A percentile compares a stretch with the other conserved stretches of the same genome.
Conservation (phyloP, 2,113 vertebrate genomes). For the Hyperopisus bebe region DNA sequence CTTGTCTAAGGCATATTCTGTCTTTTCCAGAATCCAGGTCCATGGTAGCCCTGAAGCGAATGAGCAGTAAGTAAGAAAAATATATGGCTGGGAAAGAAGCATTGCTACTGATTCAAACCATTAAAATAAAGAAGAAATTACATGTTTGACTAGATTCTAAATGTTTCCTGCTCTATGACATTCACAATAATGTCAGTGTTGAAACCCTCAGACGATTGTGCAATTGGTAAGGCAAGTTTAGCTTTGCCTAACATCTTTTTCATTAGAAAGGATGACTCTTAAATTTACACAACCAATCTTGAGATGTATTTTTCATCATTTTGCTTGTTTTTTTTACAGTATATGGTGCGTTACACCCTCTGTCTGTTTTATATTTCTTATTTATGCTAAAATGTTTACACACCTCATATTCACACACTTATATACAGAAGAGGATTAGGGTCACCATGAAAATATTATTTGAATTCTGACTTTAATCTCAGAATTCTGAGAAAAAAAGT, state of each 20-base stretch:
- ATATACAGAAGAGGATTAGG: no score
- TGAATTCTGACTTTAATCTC: no score
- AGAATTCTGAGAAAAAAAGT: no score
- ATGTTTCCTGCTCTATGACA: not conserved
- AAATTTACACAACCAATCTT: not conserved
- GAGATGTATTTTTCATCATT: not conserved
- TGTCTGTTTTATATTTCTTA: not conserved
- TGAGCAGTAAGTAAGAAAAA: not conserved
- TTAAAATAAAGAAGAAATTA: not conserved
- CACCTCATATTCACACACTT: not conserved
- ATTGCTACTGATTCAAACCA: not conserved
- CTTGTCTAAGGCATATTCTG: not conserved
- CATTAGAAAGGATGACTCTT: not conserved
- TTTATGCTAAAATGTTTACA: not conserved
- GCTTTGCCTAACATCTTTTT: not conserved
- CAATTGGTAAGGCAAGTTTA: not conserved
- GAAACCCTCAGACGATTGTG: not conserved
- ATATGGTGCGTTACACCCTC: not conserved
- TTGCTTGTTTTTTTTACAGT: not conserved
- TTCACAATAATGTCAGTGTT: not conserved
- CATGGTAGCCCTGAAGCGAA: not conserved
- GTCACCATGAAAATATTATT: no score
- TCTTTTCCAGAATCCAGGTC: not conserved
- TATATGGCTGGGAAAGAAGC: not conserved
- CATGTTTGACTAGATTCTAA: not conserved